Evolutionary conservation across 2,113 vertebrate genomes (phyloP).

Genomic region (Strigops habroptila): DNA sequence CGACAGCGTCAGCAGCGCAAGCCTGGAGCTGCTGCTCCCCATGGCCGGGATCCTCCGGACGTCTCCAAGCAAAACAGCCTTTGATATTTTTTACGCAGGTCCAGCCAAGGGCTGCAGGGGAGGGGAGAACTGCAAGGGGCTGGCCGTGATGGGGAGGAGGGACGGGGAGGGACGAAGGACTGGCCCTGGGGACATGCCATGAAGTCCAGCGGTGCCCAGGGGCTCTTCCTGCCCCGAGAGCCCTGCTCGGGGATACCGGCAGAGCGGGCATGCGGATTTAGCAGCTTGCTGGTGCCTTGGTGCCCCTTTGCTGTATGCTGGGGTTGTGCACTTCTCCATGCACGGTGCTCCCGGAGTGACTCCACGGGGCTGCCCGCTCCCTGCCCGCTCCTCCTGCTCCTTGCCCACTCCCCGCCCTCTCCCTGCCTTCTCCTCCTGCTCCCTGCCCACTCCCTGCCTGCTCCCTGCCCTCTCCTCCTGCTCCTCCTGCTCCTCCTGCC

Average conservation of each 20-base stretch:
- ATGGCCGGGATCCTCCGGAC: constrained; percentile 19
- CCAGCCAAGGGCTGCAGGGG: constrained; percentile 54
- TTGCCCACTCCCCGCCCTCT: no score
- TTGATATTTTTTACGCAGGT: constrained; percentile 21
- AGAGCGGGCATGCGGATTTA: accelerated
- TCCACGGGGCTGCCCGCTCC: accelerated
- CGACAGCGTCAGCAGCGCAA: background rate
- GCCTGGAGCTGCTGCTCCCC: background rate
- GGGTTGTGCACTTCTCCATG: background rate
- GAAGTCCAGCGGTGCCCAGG: background rate
- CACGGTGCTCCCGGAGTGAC: accelerated
- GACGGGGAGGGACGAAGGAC: constrained; percentile 36
- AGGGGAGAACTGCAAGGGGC: constrained; percentile 53
- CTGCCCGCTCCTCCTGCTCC: background rate
- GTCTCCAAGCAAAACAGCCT: constrained; percentile 16
- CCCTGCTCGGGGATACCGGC: background rate
- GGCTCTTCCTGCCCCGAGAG: accelerated
- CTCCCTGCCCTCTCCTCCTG: no score
- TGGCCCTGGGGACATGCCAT: background rate
- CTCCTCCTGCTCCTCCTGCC: background rate
- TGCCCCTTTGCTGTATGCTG: background rate
- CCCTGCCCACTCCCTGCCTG: no score
- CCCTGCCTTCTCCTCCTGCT: no score
- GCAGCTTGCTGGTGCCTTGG: accelerated
- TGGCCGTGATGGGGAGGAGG: constrained; percentile 49